Evolutionary conservation across 2,888 invertebrate species (phyloP), one percentile per base, ranked within the genome.

Genomic region (Ypsolopha scabrella): DNA sequence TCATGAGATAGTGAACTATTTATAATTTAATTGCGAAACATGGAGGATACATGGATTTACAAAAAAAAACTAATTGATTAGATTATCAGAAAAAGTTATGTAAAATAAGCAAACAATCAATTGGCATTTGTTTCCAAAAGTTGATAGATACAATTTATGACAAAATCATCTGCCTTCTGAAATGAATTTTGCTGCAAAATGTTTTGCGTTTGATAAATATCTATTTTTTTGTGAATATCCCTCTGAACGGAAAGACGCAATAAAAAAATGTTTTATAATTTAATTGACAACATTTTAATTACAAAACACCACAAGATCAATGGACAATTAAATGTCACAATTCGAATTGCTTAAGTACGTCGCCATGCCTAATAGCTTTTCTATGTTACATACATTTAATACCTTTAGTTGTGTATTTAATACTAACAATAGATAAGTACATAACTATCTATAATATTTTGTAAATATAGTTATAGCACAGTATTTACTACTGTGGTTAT

Each of bases 221-320:
- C 4, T 24, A 3, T 3, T 24, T 3, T 24, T 24, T 24, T 24
- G 24, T 24, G 4, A 24, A 24, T 24, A 3, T 24, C 24, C 24
- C 24, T 24, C 24, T 24, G 24, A 24, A 24, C 4, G 24, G 24
- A 24, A 24, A 24, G 24, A 24, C 4, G 24, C 24, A 24, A 24
- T 4, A 24, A 24, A 41, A 24, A 43, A 13, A 11, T 1, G 24
- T 14, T 9, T 43, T 14, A 7, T 11, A 38, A 11, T 7, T 68
- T 85, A 86, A 86, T 86, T 86, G 86, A 86, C 86, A 86, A 86
- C 83, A 81, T 86, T 85, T 85, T 86, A 82, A 82, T 85, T 85
- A 85, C 77, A 85, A 85, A 85, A 86, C 83, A 86, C 86, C 86
- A 85, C 83, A 85, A 85, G 80, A 77, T 82, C 76, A 81, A 82